Conservation (phyloP, 2,888 invertebrate species). For the Caenorhabditis sp. region DNA sequence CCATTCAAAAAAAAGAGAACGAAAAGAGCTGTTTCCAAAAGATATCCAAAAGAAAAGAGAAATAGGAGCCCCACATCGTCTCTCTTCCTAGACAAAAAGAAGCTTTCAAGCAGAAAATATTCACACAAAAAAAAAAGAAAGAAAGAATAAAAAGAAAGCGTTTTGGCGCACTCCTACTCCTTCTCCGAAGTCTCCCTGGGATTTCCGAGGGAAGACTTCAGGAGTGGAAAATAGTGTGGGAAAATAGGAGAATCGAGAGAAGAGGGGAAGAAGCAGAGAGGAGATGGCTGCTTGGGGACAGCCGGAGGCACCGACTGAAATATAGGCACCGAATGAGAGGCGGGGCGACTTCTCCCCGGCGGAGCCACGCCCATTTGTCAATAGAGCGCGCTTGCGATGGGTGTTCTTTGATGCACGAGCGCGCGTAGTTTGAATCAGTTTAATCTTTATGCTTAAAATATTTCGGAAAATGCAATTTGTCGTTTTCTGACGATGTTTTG, state of each 20-base stretch:
- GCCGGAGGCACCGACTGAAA: conserved; percentile 62
- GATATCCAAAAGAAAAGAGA: conserved; percentile 22
- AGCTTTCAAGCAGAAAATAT: conserved; percentile 36
- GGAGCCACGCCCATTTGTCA: conserved; percentile 18
- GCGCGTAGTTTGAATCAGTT: conserved; percentile 41
- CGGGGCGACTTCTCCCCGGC: conserved; percentile 39
- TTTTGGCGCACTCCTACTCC: conserved; percentile 23
- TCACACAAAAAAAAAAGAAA: conserved; percentile 16
- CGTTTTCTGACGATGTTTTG: not conserved
- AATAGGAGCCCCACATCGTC: conserved; percentile 20
- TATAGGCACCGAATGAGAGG: conserved; percentile 59
- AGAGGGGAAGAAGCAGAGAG: conserved; percentile 5
- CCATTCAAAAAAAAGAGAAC: not conserved
- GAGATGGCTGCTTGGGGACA: conserved; percentile 43
- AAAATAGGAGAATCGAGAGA: conserved; percentile 3
- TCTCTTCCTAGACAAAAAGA: not conserved
- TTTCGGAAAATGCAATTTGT: not conserved
- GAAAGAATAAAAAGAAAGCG: conserved; percentile 1
- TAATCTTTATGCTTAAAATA: not conserved
- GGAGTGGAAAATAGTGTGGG: conserved; percentile 10
- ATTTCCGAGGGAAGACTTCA: conserved; percentile 8
- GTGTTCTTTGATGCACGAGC: conserved; percentile 41
- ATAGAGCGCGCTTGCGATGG: conserved; percentile 46
- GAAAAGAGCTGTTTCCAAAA: conserved; percentile 3
- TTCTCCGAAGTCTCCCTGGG: not conserved